These are phyloP conservation scores for Melanitta fusca DNA, from an alignment of 2,797 vertebrate genomes.

Conservation along the genomic window DNA sequence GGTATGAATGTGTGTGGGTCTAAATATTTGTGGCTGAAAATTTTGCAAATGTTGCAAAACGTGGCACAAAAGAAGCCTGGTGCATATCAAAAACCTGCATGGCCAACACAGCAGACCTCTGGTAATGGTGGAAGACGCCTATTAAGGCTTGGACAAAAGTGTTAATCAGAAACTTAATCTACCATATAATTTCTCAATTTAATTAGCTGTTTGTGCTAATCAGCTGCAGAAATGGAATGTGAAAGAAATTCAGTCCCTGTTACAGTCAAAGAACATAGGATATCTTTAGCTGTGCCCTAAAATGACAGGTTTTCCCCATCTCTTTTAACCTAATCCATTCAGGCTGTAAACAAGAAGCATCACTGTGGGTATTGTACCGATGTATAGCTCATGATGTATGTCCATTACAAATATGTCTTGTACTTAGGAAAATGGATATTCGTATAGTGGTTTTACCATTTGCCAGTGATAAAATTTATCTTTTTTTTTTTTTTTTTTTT, in stretches of 20 bases:
- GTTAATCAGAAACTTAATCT: constrained; percentile 59
- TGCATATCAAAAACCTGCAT: not conserved
- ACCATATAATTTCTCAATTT: constrained; percentile 60
- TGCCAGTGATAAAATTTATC: not conserved
- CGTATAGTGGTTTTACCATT: not conserved
- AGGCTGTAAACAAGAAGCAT: not conserved
- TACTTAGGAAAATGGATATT: not conserved
- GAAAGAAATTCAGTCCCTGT: not conserved
- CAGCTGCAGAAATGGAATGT: constrained; percentile 9
- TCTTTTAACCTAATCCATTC: not conserved
- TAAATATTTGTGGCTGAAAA: not conserved
- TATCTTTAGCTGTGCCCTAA: not conserved
- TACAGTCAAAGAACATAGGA: not conserved
- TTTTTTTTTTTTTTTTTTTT: not conserved
- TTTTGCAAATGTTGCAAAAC: not conserved
- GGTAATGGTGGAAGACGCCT: not conserved
- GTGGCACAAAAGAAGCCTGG: not conserved
- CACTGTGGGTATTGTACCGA: not conserved
- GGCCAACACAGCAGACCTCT: not conserved
- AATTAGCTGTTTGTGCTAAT: constrained; percentile 52
- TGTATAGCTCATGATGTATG: not conserved
- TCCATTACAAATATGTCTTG: not conserved
- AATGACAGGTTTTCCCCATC: not conserved
- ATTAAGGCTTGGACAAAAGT: not conserved
- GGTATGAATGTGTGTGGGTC: not conserved